A percentile compares a stretch with the other conserved stretches of the same genome.
Evolutionary conservation across 2,888 invertebrate genomes (phyloP).

Genomic region (Colletes collaris): DNA sequence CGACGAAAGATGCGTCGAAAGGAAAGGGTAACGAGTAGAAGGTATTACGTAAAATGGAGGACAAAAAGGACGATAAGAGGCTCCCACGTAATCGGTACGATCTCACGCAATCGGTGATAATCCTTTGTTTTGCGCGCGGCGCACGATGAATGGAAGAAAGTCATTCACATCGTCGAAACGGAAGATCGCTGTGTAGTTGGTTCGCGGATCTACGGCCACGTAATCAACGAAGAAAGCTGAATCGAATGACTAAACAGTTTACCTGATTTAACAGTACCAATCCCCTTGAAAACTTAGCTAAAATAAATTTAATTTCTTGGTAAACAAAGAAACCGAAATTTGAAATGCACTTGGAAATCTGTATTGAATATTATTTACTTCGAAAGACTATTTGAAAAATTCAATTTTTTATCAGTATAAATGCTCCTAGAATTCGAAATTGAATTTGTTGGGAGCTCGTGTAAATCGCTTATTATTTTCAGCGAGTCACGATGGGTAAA

Average conservation of each 20-base stretch:
- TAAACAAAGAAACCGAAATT: too few species aligned
- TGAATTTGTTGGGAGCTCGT: too few species aligned
- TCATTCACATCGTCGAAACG: slow-evolving; percentile 9
- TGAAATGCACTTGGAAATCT: too few species aligned
- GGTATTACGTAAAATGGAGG: slow-evolving; percentile 15
- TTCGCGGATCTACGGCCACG: background rate
- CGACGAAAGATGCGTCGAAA: background rate
- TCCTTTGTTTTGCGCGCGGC: slow-evolving; percentile 25
- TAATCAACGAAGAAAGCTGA: background rate
- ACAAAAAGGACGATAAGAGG: slow-evolving; percentile 10
- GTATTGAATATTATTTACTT: too few species aligned
- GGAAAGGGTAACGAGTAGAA: slow-evolving; percentile 1
- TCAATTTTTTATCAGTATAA: too few species aligned
- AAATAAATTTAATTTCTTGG: too few species aligned
- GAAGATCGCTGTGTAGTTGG: background rate
- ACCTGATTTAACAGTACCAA: background rate
- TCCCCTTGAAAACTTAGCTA: too few species aligned
- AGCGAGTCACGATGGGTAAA: too few species aligned
- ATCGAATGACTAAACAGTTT: background rate
- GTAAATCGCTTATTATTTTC: too few species aligned
- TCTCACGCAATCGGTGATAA: slow-evolving; percentile 27
- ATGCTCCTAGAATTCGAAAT: too few species aligned
- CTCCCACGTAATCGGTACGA: slow-evolving; percentile 24
- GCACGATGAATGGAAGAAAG: slow-evolving; percentile 22
- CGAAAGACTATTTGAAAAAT: too few species aligned